Evolutionary conservation across 2,888 invertebrate species (phyloP).

Genomic region (Nymphalis urticae): DNA sequence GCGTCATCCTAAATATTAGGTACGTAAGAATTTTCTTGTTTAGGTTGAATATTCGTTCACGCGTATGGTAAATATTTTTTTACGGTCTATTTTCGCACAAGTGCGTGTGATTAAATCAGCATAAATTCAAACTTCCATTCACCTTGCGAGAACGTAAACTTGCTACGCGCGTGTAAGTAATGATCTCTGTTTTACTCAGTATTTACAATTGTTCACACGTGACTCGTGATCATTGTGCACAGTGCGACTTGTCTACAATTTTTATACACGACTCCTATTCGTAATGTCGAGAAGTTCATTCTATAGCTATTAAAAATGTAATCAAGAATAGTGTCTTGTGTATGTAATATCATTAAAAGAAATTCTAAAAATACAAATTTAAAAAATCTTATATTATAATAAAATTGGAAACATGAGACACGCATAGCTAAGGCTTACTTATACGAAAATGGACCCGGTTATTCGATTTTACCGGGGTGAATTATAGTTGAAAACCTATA

Average conservation of each 20-base stretch:
- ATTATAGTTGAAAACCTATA: conserved; percentile 13
- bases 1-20: not conserved
- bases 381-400: too few species aligned
- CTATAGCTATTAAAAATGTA: not conserved
- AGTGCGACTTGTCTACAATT: conserved; percentile 1
- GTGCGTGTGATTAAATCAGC: conserved; percentile 62
- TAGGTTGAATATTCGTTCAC: conserved; percentile 29
- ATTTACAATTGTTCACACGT: conserved; percentile 40
- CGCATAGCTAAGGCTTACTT: not conserved
- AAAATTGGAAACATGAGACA: too few species aligned
- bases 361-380: too few species aligned
- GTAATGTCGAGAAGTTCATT: not conserved
- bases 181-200: conserved; percentile 47
- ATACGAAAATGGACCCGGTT: not conserved
- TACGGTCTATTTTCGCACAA: conserved; percentile 45
- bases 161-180: conserved; percentile 48
- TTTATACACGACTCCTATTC: not conserved
- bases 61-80: conserved; percentile 46
- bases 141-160: conserved; percentile 32
- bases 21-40: conserved; percentile 44
- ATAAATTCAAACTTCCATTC: conserved; percentile 54
- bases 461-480: conserved; percentile 7
- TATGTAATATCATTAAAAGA: too few species aligned
- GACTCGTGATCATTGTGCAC: conserved; percentile 20
- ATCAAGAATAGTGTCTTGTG: too few species aligned